Percentiles rank a stretch among this genome's conserved stretches.
phyloP scores from a whole-genome alignment of 2,888 invertebrate species.

The Camptogramma bilineatum region DNA sequence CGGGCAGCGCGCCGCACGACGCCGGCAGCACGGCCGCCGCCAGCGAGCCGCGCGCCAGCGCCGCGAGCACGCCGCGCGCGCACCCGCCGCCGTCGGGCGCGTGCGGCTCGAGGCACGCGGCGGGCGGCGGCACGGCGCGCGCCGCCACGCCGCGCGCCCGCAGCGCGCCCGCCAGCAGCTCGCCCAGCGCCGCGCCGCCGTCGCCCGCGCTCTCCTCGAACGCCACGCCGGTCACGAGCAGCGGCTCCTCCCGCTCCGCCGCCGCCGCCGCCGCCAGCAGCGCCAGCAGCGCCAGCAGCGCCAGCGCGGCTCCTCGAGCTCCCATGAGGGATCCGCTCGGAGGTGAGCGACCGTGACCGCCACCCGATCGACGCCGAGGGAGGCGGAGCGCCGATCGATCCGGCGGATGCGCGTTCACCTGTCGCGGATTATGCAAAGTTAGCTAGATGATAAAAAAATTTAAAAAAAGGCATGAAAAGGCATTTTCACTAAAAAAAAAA shows the following conservation, averaged over 20 bases:
- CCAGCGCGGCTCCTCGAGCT: neutral
- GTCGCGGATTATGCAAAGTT: too few relatives aligned
- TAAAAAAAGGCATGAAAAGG: too few relatives aligned
- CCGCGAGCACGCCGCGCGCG: conserved; percentile 44
- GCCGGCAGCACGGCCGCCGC: conserved; percentile 45
- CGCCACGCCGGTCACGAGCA: conserved; percentile 23
- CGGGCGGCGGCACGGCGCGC: conserved; percentile 33
- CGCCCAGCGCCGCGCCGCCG: conserved; percentile 36
- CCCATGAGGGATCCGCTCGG: too few relatives aligned
- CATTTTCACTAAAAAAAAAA: too few relatives aligned
- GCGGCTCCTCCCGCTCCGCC: neutral
- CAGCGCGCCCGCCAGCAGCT: conserved; percentile 37
- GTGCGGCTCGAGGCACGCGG: conserved; percentile 39
- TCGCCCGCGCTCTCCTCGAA: conserved; percentile 20
- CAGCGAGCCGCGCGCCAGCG: conserved; percentile 44
- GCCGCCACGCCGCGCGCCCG: conserved; percentile 40
- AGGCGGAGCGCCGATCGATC: too few relatives aligned
- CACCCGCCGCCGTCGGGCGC: conserved; percentile 44
- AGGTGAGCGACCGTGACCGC: too few relatives aligned
- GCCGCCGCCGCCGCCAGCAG: conserved; percentile 19
- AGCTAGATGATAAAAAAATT: too few relatives aligned
- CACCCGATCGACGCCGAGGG: too few relatives aligned
- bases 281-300: conserved; percentile 7
- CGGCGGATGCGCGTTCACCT: too few relatives aligned
- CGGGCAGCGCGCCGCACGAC: conserved; percentile 44